Evolutionary conservation across 2,797 vertebrate genomes (phyloP).

Genomic region (Sebastolobus altivelis): DNA sequence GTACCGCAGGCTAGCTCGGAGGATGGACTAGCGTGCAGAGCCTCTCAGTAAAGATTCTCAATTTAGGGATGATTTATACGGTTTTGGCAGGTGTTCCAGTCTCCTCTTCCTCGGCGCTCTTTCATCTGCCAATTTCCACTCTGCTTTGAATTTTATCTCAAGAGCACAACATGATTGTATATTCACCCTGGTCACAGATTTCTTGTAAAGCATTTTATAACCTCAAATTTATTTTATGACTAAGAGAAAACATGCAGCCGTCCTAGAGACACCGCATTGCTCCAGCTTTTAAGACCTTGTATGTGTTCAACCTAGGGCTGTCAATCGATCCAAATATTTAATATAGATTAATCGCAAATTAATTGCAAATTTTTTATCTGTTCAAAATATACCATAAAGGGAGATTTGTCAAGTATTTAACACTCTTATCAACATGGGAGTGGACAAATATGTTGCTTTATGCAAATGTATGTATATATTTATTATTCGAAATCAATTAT

Average conservation of each 20-base stretch:
- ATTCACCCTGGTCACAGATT: constrained; percentile 10
- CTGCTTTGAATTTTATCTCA: constrained; percentile 41
- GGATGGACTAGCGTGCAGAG: constrained; percentile 13
- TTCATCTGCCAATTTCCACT: constrained; percentile 42
- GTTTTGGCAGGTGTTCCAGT: constrained; percentile 36
- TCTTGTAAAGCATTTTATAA: constrained; percentile 28
- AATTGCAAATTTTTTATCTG: no score
- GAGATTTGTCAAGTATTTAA: no score
- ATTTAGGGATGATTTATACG: constrained; percentile 19
- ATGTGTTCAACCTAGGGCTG: background rate
- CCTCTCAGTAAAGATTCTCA: background rate
- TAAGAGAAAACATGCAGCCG: background rate
- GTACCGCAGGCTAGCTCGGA: constrained; percentile 11
- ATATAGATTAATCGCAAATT: no score
- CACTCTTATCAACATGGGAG: no score
- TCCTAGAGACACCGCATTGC: background rate
- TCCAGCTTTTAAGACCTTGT: constrained; percentile 10
- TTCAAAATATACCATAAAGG: no score
- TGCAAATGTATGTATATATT: no score
- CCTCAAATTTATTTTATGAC: constrained; percentile 17
- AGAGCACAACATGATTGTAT: constrained; percentile 22
- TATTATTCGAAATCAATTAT: no score
- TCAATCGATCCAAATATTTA: no score
- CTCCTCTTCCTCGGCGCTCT: background rate
- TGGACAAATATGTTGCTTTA: no score